phyloP scores from a whole-genome alignment of 1,140 invertebrate genomes.

The Heterodera schachtii region DNA sequence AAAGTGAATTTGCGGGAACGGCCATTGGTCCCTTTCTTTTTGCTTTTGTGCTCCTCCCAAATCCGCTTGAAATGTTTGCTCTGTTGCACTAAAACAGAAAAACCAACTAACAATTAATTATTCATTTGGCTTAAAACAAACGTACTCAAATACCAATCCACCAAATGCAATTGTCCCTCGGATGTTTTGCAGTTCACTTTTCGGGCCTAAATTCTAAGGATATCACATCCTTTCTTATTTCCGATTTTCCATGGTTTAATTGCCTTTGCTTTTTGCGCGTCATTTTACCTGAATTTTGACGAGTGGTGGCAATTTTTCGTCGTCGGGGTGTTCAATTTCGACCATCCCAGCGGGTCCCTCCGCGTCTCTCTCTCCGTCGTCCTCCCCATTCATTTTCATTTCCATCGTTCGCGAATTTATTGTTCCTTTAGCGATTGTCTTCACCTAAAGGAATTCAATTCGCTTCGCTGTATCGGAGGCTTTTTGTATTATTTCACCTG shows the following conservation, averaged over 20 bases:
- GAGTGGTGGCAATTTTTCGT: neutral
- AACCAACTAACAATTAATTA: neutral
- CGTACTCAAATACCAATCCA: slow-evolving; percentile 16
- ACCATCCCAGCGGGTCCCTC: neutral
- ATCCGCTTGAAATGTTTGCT: slow-evolving; percentile 13
- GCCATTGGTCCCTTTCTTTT: slow-evolving; percentile 12
- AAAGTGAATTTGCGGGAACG: slow-evolving; percentile 12
- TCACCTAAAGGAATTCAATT: neutral
- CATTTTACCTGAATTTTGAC: slow-evolving; percentile 10
- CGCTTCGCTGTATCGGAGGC: neutral
- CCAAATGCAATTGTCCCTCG: neutral
- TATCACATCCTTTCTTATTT: neutral
- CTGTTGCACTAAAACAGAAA: neutral
- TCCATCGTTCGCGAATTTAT: neutral
- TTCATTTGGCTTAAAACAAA: neutral
- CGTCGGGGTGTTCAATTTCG: neutral
- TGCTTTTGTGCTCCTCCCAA: slow-evolving; percentile 6
- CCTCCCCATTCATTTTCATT: neutral
- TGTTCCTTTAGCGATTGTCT: neutral
- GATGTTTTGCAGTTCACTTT: slow-evolving; percentile 9
- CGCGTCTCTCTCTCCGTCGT: neutral
- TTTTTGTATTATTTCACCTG: neutral
- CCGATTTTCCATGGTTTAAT: no score
- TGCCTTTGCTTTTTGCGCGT: neutral
- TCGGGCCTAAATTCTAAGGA: slow-evolving; percentile 2